Conservation (phyloP, 2,888 invertebrate species). For the Branchellion lobata region DNA sequence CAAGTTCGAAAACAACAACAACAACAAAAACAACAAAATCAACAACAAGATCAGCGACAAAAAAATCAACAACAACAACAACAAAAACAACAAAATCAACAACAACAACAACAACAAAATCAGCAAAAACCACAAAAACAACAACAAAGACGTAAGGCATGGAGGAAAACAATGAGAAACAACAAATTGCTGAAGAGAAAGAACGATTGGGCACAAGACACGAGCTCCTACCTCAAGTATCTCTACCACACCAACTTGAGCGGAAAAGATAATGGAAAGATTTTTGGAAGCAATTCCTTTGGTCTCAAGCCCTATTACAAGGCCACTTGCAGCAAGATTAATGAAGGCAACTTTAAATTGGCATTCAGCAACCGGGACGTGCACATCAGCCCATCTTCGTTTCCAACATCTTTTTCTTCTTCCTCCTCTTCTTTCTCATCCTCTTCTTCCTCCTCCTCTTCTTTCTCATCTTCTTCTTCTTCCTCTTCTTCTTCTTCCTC, state of each 20-base stretch:
- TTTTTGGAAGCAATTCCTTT: too few species aligned
- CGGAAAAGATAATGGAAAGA: neutral
- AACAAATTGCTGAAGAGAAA: neutral
- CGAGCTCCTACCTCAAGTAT: neutral
- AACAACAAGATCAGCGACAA: too few species aligned
- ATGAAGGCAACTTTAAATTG: neutral
- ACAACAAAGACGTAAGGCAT: neutral
- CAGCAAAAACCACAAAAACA: neutral
- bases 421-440: neutral
- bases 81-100: neutral
- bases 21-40: neutral
- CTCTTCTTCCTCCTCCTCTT: neutral
- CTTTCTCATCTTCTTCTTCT: neutral
- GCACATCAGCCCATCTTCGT: neutral
- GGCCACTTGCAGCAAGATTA: neutral
- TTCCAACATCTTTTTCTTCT: too few species aligned
- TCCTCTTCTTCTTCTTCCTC: too few species aligned
- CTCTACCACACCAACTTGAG: neutral
- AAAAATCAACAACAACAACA: too few species aligned
- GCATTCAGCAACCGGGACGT: neutral
- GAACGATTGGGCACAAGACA: neutral
- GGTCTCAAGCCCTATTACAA: conserved; percentile 6
- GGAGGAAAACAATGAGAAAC: neutral
- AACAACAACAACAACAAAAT: neutral
- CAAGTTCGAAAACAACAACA: neutral